Evolutionary conservation across 2,113 vertebrate genomes (phyloP), one percentile per base, ranked within the genome.

Genomic region (Cyanistes caeruleus): DNA sequence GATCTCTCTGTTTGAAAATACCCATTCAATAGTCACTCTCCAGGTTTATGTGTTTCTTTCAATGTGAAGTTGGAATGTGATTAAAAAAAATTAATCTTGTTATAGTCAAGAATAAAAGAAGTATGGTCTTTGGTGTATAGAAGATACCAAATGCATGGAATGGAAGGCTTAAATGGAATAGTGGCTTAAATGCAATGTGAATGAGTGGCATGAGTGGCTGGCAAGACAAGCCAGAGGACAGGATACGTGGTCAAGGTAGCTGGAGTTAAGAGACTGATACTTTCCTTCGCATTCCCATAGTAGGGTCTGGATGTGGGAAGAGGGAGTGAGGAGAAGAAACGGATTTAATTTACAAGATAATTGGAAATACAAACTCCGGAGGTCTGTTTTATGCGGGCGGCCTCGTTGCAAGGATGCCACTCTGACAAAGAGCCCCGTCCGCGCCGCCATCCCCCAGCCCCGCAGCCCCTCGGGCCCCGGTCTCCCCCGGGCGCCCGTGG

Each of bases 401-500:
- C 30, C 7, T 12, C 11, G 9, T 24, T 8, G 21, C 13, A 6
- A 3, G 2, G 2, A 1, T 0, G 12, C 39, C 30, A 0, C 8
- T 6, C 24, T 0, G 0, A 11, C 7, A 10, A 2, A 3, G 15
- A 7, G 1, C 1, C 1, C 4, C 6, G 0, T 0, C 3, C 2
- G 0, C 4, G 11, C 28, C 39, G 6, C 74, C 23, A 10, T 2
- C 6, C 2, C 15, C 5, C 5, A 15, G 1, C 24, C 1, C 19
- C 0, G 18, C 14, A 3, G 28, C 22, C 3, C 27, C 7, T 21
- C 21, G 24, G 8, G 1, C 4, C 4, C 30, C 51, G 18, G 7
- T 7, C 39, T 27, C 44, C 75, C 10, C 9, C 31, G 5, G 1
- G 13, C 9, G 3, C 11, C 31, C 5, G 9, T 22, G 28, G 13